These are phyloP conservation scores for Salvelinus namaycush DNA, from an alignment of 2,113 vertebrate species.

Conservation along the genomic window DNA sequence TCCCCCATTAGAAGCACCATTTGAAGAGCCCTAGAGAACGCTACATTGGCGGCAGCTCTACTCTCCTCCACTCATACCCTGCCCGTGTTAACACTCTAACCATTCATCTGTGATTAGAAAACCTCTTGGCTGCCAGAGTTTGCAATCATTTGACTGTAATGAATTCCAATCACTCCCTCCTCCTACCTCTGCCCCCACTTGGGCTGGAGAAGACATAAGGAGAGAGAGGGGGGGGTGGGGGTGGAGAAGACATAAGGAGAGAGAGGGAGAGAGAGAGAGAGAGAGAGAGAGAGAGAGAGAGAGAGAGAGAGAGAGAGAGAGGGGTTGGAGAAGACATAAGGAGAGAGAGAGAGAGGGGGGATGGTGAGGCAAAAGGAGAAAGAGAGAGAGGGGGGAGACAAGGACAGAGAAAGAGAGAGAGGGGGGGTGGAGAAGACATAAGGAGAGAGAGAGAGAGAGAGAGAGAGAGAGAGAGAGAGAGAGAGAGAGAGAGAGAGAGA, in stretches of 20 bases:
- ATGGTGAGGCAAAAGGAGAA: too few species aligned
- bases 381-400: background rate
- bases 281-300: too few species aligned
- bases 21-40: constrained; percentile 66
- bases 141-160: constrained; percentile 81
- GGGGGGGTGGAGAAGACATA: too few species aligned
- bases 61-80: constrained; percentile 58
- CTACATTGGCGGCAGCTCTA: constrained; percentile 50
- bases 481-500: background rate
- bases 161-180: constrained; percentile 76
- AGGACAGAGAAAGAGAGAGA: too few species aligned
- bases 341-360: constrained; percentile 9
- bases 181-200: constrained; percentile 68
- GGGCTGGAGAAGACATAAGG: constrained; percentile 55
- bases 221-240: background rate
- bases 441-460: background rate
- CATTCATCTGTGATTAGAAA: constrained; percentile 78
- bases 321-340: constrained; percentile 19
- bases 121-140: constrained; percentile 71
- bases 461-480: background rate
- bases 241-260: too few species aligned
- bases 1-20: constrained; percentile 56
- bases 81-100: constrained; percentile 67
- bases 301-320: constrained; percentile 10
- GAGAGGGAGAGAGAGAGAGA: too few species aligned